Percentiles rank a stretch among this genome's conserved stretches.
These are phyloP conservation scores for Pleuronectes platessa DNA, from an alignment of 2,113 vertebrate genomes.

Conservation along the genomic window DNA sequence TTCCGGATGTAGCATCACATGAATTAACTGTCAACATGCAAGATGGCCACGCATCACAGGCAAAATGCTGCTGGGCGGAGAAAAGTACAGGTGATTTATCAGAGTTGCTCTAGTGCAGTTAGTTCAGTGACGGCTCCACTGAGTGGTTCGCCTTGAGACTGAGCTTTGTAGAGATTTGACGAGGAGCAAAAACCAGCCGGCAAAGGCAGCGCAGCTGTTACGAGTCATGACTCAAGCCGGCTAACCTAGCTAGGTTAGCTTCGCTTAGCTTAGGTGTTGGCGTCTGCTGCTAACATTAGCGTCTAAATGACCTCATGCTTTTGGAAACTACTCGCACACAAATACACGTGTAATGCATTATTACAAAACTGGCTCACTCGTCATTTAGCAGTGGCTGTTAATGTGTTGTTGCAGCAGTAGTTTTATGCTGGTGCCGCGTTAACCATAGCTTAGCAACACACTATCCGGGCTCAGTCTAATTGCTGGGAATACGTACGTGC, in stretches of 20 bases:
- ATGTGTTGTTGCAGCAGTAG: not conserved
- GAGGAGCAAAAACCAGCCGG: not conserved
- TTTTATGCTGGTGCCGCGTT: not conserved
- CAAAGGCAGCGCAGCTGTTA: constrained; percentile 9
- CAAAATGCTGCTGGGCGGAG: constrained; percentile 98
- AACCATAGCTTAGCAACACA: constrained; percentile 31
- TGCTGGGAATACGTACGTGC: constrained; percentile 57
- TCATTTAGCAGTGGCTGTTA: rapidly evolving
- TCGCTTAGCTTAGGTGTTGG: constrained; percentile 27
- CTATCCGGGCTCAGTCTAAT: constrained; percentile 73
- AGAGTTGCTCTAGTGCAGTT: not conserved
- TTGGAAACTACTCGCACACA: not conserved
- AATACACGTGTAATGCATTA: rapidly evolving
- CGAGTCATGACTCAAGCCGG: constrained; percentile 65
- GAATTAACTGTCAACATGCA: constrained; percentile 95
- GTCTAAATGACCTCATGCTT: constrained; percentile 9
- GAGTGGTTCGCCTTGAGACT: not conserved
- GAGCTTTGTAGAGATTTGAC: not conserved
- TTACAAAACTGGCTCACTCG: rapidly evolving
- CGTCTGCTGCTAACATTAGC: constrained; percentile 41
- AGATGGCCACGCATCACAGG: constrained; percentile 99
- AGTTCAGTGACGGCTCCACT: not conserved
- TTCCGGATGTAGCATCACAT: constrained; percentile 88
- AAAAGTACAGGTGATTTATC: constrained; percentile 92
- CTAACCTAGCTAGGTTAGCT: constrained; percentile 73